Conservation (phyloP, 2,113 vertebrate species). For the Corapipo altera region DNA sequence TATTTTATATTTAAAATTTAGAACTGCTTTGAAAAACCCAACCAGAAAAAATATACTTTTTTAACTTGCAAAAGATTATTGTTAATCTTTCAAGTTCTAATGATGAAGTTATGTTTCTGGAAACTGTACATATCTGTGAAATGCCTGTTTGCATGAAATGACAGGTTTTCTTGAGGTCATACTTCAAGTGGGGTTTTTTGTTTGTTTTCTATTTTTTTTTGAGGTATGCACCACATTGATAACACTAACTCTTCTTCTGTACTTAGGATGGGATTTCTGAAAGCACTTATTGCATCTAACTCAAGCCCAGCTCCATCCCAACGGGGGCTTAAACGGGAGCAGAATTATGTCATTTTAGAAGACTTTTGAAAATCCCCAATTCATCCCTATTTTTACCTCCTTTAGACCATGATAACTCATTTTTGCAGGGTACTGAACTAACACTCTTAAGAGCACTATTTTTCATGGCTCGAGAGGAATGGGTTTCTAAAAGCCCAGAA, state of each 20-base stretch:
- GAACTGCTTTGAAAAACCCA: slow-evolving; percentile 1
- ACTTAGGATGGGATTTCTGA: not conserved
- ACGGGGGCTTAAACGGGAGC: not conserved
- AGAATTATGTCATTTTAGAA: not conserved
- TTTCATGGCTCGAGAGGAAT: not conserved
- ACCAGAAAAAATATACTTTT: not conserved
- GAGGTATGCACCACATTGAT: not conserved
- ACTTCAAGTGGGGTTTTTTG: not conserved
- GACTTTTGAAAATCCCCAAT: not conserved
- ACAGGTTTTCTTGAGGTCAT: not conserved
- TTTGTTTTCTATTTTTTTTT: not conserved
- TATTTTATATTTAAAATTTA: slow-evolving; percentile 24
- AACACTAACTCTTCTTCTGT: not conserved
- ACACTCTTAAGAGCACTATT: not conserved
- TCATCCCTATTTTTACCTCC: not conserved
- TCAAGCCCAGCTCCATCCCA: not conserved
- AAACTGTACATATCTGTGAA: not conserved
- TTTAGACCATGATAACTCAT: not conserved
- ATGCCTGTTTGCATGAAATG: not conserved
- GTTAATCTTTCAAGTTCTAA: not conserved
- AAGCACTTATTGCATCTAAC: not conserved
- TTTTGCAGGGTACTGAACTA: not conserved
- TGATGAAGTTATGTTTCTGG: not conserved
- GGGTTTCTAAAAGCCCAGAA: too few species aligned
- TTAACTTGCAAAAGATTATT: not conserved